Evolutionary conservation across 2,888 invertebrate genomes (phyloP), one percentile per base, ranked within the genome.

Genomic region (Ochropleura plecta): DNA sequence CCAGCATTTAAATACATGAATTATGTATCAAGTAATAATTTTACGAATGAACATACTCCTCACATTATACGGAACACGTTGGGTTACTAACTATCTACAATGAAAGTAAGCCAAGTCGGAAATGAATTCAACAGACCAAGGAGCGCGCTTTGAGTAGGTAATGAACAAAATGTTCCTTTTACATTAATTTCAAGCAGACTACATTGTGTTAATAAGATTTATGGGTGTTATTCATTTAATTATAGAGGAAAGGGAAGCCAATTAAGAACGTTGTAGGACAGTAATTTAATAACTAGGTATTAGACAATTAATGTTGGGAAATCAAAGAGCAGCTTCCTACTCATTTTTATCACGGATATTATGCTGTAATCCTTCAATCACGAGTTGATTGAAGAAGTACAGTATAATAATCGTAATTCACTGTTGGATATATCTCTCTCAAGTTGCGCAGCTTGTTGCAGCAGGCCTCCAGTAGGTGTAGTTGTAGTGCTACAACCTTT

Each of bases 71-170:
- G 69, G n/a, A 79, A 79, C 44, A 55, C 49, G 62, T 42, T 48
- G 40, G 18, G 30, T 53, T 64, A 51, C 40, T 10, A 30, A 67
- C n/a, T 49, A 59, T 42, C 30, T 48, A 55, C 18, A 18, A 59
- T 48, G 81, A 70, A 66, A 79, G 76, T 66, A 70, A 57, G 30
- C 12, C 62, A 73, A 53, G 62, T 79, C 65, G 69, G 67, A 73
- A 79, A n/a, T 60, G 30, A 51, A 80, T 4, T 42, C 49, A 80
- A 9, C 55, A 65, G 76, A 79, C 76, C 81, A 60, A 65, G n/a
- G 7, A 75, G n/a, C 48, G 30, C 30, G 14, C 12, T 76, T 48
- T 42, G n/a, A 46, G 12, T n/a, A n/a, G n/a, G n/a, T 62, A 64
- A 64, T 64, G 6, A 44, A 18, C n/a, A 48, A 49, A 70, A 59